Base-by-base conservation (phyloP, 2,888 invertebrate genomes). In the Timema podura region DNA sequence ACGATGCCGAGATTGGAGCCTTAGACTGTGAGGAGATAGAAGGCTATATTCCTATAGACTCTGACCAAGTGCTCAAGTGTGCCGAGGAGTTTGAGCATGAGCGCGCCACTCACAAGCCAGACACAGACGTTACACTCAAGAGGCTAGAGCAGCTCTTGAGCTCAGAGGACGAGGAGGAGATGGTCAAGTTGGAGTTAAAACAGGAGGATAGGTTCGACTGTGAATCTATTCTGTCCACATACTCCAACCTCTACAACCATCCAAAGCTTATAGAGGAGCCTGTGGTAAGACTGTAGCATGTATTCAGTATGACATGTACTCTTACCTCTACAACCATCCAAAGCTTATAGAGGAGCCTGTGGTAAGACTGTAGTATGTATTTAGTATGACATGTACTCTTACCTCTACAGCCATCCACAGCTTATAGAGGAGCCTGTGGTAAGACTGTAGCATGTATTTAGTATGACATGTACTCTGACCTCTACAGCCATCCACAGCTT, bases 21-120 rank as follows among this genome's bases (percentile, higher is more conserved):
- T 79, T 96, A n/a, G 94, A 96, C 77, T 86, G 90, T 76, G 96
- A 96, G 72, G 94, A 96, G 76, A 94, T 96, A 67, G 94, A 94
- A 77, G 96, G 94, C 0, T 83, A 86, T 78, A 80, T 93, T 64
- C 87, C 87, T 59, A 86, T 88, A 75, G 84, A 88, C 2, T 90
- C 92, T 74, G 87, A 89, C 2, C 82, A 91, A 75, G 83, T 96
- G 67, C 82, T 91, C 72, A 84, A 88, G 74, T 91, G 90, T 65
- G 89, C 91, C 0, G 86, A 91, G 65, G 91, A 95, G 79, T 93
- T 91, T 78, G 87, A 90, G 78, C 86, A 87, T 78, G 83, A 87
- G 13, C 79, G 54, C 78, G 81, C 13, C 51, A 8, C 44, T 46
- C 48, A 47, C 13, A 44, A 44, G 44, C 68, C 30, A 15, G 59